Base-by-base conservation (phyloP, 2,888 invertebrate genomes). In the Alloplasta piceator region DNA sequence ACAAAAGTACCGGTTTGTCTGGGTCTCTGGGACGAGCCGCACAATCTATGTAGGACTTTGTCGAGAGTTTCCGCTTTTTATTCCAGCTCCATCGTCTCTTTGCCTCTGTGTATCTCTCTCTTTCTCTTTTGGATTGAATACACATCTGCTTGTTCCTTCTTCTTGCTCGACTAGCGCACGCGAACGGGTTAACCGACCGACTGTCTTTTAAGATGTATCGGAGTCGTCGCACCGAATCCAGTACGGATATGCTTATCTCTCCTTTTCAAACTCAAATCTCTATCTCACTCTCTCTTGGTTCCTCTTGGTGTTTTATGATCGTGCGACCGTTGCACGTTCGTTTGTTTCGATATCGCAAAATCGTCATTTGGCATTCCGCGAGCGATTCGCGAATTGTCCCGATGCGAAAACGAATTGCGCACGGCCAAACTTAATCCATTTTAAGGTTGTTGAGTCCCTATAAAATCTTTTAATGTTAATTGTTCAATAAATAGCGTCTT, bases 161-260 rank as follows among this genome's bases (percentile, higher is more conserved):
- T 75, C 43, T 55, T 38, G 73, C 46, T 55, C 78, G 16, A 60
- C 12, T 36, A 61, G 64, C 56, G 26, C 26, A 26, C 26, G 46
- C 60, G 66, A 78, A 71, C 66, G 70, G 60, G 60, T 61, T 46
- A 39, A 43, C 58, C 52, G 36, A 38, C 61, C 39, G 43, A n/a
- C n/a, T n/a, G n/a, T n/a, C n/a, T 68, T 41, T 71, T 67, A n/a
- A 61, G 71, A 63, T 75, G 48, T 52, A 75, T 75, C 61, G 67
- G 46, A 79, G 63, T 72, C 75, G 52, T 72, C 66, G 75, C 67
- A 82, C 68, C 80, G 72, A 80, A 82, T 82, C 68, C 72, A 68
- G 72, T 72, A 68, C 79, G 70, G 41, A 71, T 7, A 4, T 12
- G 39, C 48, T 67, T 52, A 16, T 55, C 14, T 50, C 38, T 58